Evolutionary conservation across 35 echinoderm and acorn worm species (phyloP).

Genomic region (Heliocidaris tuberculata): DNA sequence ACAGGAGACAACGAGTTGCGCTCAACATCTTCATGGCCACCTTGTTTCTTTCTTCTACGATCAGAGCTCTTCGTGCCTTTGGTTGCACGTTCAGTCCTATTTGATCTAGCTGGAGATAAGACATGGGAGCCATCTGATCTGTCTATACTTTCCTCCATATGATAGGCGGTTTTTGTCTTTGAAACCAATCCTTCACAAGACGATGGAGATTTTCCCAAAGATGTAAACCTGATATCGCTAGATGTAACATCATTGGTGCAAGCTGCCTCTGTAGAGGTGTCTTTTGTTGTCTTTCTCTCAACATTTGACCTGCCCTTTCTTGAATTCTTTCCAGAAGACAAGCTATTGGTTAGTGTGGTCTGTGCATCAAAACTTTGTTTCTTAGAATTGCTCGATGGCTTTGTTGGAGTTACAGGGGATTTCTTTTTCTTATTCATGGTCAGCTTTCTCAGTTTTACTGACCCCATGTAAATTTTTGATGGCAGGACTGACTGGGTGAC

Average conservation of each 20-base stretch:
- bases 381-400: background rate
- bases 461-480: slow-evolving; percentile 23
- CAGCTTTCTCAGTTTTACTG: background rate
- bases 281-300: background rate
- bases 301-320: background rate
- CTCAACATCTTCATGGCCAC: too few relatives aligned
- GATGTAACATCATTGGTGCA: background rate
- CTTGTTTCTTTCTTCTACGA: too few relatives aligned
- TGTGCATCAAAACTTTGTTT: background rate
- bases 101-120: too few relatives aligned
- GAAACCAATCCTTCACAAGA: too few relatives aligned
- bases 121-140: too few relatives aligned
- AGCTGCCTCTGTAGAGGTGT: background rate
- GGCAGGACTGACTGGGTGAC: background rate
- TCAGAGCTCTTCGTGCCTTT: too few relatives aligned
- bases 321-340: background rate
- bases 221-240: too few relatives aligned
- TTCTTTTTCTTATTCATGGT: background rate
- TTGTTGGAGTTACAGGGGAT: background rate
- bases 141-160: too few relatives aligned
- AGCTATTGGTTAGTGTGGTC: background rate
- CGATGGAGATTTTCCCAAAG: too few relatives aligned
- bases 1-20: too few relatives aligned
- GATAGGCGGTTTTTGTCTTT: too few relatives aligned
- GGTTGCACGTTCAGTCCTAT: too few relatives aligned